Evolutionary conservation across 2,888 invertebrate genomes (phyloP).

Genomic region (Ichneumoninae sp.): DNA sequence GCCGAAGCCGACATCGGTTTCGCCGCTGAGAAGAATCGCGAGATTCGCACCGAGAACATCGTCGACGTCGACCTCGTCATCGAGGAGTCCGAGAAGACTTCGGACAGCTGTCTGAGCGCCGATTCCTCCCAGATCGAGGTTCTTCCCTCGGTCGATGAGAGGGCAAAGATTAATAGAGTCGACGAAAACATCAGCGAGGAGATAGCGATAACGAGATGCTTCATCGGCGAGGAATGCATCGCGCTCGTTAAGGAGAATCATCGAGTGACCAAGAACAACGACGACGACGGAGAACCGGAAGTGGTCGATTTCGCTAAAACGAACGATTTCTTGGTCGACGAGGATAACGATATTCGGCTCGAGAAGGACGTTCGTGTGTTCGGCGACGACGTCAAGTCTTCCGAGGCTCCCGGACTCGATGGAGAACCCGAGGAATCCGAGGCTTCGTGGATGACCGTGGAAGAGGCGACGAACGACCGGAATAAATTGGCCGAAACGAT

Average conservation of each 20-base stretch:
- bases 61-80: constrained; percentile 30
- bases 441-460: constrained; percentile 75
- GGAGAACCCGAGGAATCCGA: constrained; percentile 67
- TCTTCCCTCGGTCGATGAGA: neutral
- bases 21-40: neutral
- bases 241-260: constrained; percentile 24
- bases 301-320: constrained; percentile 21
- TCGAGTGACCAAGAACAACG: neutral
- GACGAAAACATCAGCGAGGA: neutral
- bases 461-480: constrained; percentile 72
- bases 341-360: neutral
- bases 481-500: constrained; percentile 58
- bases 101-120: constrained; percentile 29
- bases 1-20: neutral
- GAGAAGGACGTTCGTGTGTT: constrained; percentile 41
- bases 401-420: constrained; percentile 50
- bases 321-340: constrained; percentile 30
- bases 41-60: constrained; percentile 1
- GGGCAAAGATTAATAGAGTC: neutral
- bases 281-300: constrained; percentile 28
- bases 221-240: constrained; percentile 40
- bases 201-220: neutral
- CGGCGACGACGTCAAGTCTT: constrained; percentile 58
- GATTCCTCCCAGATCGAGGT: constrained; percentile 41
- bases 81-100: constrained; percentile 37